A percentile compares a stretch with the other conserved stretches of the same genome.
These are phyloP conservation scores for Oreochromis mossambicus DNA, from an alignment of 2,797 vertebrate genomes.

Conservation along the genomic window DNA sequence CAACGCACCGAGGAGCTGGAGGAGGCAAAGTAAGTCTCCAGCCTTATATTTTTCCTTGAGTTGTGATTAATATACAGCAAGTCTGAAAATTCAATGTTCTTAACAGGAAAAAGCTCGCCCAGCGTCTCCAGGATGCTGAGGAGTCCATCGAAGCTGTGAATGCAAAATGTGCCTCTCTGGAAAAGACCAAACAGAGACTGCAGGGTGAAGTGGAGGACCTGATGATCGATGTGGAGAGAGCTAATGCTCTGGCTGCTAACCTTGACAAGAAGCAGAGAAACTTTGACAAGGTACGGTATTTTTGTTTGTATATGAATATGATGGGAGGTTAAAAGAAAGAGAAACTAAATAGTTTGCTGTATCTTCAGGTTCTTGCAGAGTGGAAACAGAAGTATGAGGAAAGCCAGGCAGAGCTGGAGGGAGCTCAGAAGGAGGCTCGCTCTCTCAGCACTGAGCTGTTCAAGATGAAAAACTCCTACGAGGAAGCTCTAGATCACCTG, in stretches of 20 bases:
- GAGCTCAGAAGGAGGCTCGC: background rate
- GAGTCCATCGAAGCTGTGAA: constrained; percentile 84
- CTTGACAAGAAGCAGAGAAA: too few relatives aligned
- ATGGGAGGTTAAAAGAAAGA: background rate
- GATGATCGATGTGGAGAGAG: background rate
- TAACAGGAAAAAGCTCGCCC: constrained; percentile 83
- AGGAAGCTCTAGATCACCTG: background rate
- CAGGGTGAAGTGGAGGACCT: constrained; percentile 75
- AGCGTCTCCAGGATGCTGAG: constrained; percentile 83
- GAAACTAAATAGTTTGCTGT: background rate
- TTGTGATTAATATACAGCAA: background rate
- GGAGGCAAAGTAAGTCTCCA: constrained; percentile 75
- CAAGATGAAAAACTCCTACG: background rate
- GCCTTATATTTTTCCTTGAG: background rate
- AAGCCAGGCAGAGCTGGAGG: background rate
- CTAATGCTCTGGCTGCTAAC: background rate
- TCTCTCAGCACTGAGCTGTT: background rate
- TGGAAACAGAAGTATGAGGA: background rate
- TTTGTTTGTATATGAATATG: background rate
- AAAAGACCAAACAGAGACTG: constrained; percentile 80
- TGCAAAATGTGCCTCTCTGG: constrained; percentile 84
- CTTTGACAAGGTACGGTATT: background rate
- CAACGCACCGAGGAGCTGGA: constrained; percentile 83
- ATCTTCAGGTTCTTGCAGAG: background rate
- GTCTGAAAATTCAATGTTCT: background rate